Conservation (phyloP, 1,140 invertebrate genomes). For the Leguminivora glycinivorella region DNA sequence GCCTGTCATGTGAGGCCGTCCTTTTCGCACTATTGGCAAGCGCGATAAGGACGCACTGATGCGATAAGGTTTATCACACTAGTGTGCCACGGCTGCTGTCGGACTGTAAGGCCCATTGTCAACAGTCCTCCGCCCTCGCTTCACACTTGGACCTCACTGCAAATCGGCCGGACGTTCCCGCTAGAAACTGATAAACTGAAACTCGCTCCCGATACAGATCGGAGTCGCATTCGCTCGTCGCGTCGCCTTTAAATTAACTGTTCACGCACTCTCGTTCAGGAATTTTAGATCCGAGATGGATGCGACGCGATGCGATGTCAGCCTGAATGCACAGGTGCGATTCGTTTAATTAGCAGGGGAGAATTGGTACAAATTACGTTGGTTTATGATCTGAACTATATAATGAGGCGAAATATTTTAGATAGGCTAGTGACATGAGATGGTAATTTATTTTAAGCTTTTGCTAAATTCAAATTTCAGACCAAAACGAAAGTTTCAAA, state of each 20-base stretch:
- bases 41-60: too few relatives aligned
- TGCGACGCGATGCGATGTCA: conserved; percentile 33
- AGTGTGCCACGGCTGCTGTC: too few relatives aligned
- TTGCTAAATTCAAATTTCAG: too few relatives aligned
- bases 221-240: conserved; percentile 52
- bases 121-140: conserved; percentile 32
- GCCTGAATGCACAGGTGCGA: conserved; percentile 12
- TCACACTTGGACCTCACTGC: conserved; percentile 36
- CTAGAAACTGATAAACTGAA: conserved; percentile 75
- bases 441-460: too few relatives aligned
- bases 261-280: conserved; percentile 39
- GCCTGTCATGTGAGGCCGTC: too few relatives aligned
- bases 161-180: conserved; percentile 66
- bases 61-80: too few relatives aligned
- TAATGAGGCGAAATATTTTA: not conserved
- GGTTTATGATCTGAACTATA: not conserved
- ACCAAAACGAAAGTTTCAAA: too few relatives aligned
- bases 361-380: not conserved
- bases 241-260: conserved; percentile 68
- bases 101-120: too few relatives aligned
- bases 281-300: conserved; percentile 72
- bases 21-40: too few relatives aligned
- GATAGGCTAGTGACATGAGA: too few relatives aligned
- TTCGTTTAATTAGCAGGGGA: conserved; percentile 1
- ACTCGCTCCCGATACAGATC: conserved; percentile 70